Evolutionary conservation across 2,797 vertebrate genomes (phyloP).

Genomic region (Tangara arthus): DNA sequence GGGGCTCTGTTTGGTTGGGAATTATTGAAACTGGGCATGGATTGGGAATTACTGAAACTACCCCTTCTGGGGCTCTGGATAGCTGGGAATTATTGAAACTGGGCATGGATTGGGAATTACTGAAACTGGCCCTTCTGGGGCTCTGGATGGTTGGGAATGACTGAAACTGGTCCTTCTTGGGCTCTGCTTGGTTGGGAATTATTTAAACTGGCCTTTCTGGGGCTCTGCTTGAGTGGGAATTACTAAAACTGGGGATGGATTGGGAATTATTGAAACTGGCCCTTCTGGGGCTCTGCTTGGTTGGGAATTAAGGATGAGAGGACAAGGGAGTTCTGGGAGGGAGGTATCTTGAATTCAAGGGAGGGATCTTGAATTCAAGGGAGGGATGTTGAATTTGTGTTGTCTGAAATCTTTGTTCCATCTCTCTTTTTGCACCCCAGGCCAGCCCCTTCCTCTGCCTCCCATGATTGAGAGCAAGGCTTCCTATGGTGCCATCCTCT

Average conservation of each 20-base stretch:
- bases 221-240: neutral
- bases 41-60: too few relatives aligned
- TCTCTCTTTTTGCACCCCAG: constrained; percentile 57
- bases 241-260: too few relatives aligned
- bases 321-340: neutral
- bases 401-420: neutral
- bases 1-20: too few relatives aligned
- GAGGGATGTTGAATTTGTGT: neutral
- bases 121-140: too few relatives aligned
- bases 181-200: neutral
- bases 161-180: too few relatives aligned
- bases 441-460: constrained; percentile 75
- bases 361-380: neutral
- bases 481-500: constrained; percentile 79
- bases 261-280: too few relatives aligned
- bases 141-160: too few relatives aligned
- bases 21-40: too few relatives aligned
- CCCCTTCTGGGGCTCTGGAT: too few relatives aligned
- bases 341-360: neutral
- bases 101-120: too few relatives aligned
- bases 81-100: too few relatives aligned
- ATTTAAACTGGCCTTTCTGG: neutral
- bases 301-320: neutral
- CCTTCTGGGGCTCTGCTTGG: neutral
- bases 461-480: constrained; percentile 80